Evolutionary conservation across 2,797 vertebrate species (phyloP).

Genomic region (Spondyliosoma cantharus): DNA sequence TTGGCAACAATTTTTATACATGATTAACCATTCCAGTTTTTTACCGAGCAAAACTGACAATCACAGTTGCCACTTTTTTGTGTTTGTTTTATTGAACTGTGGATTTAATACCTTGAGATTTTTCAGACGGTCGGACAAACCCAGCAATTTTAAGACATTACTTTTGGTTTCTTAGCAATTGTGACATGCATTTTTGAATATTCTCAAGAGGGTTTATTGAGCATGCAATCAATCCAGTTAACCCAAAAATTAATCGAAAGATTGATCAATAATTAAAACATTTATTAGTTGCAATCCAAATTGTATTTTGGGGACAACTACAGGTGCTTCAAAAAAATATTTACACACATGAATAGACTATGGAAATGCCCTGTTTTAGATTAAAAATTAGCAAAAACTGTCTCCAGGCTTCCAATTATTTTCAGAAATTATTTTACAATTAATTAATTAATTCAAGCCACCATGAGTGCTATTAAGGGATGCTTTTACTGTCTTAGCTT

Average conservation of each 20-base stretch:
- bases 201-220: neutral
- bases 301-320: neutral
- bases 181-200: neutral
- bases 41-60: neutral
- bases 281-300: neutral
- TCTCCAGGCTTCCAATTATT: neutral
- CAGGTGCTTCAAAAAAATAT: conserved; percentile 1
- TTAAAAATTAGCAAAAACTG: neutral
- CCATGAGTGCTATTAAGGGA: neutral
- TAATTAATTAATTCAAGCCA: neutral
- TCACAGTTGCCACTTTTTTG: neutral
- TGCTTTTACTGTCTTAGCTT: neutral
- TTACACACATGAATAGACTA: neutral
- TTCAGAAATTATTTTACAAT: neutral
- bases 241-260: neutral
- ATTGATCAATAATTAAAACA: neutral
- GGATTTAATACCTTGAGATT: neutral
- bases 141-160: neutral
- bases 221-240: neutral
- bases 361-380: neutral
- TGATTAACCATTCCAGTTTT: neutral
- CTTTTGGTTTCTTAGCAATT: neutral
- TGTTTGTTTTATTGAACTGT: neutral
- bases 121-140: neutral
- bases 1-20: neutral